Conservation (phyloP, 2,888 invertebrate genomes). For the Temnothorax ravouxi region DNA sequence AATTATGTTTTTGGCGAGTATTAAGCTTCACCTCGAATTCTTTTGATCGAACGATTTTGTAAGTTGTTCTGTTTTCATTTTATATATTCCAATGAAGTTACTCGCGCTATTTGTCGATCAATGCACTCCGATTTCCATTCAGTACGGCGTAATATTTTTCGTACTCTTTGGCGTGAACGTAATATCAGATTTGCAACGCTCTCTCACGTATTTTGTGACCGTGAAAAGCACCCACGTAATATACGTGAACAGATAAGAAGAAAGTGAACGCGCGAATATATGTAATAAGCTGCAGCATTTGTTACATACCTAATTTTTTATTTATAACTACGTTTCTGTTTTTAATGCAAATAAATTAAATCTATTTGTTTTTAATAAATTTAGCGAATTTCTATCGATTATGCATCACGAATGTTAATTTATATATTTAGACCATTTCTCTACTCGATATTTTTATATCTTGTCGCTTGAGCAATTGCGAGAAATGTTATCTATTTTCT, state of each 20-base stretch:
- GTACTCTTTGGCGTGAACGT: conserved; percentile 2
- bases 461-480: conserved; percentile 3
- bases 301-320: not conserved
- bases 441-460: conserved; percentile 24
- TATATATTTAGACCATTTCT: not conserved
- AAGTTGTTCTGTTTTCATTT: not conserved
- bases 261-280: conserved; percentile 56
- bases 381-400: not conserved
- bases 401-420: not conserved
- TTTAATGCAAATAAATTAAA: not conserved
- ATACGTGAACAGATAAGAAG: conserved; percentile 37
- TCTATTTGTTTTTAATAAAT: not conserved
- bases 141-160: conserved; percentile 17
- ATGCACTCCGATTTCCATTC: not conserved
- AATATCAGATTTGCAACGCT: conserved; percentile 42
- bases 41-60: not conserved
- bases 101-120: conserved; percentile 11
- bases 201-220: conserved; percentile 63
- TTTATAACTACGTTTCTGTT: not conserved
- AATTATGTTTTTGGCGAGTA: not conserved
- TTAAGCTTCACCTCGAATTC: not conserved
- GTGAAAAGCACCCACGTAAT: conserved; percentile 54
- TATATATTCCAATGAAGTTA: not conserved
- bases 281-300: not conserved
- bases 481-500: conserved; percentile 48